These are phyloP conservation scores for Harpagus bidentatus DNA, from an alignment of 2,113 vertebrate species.

Conservation along the genomic window DNA sequence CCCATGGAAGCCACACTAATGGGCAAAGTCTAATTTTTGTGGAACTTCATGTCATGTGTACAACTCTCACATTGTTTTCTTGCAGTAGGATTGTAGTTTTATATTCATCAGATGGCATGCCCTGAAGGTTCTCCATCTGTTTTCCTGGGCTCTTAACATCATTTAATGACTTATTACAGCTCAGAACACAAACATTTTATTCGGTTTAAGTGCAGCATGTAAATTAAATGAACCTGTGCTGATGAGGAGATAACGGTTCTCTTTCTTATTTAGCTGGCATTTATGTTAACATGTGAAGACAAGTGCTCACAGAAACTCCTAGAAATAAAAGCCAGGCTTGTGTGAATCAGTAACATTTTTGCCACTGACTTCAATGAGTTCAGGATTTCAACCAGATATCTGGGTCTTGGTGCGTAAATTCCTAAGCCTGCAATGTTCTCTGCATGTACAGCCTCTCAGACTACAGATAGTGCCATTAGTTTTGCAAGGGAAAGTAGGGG, in stretches of 20 bases:
- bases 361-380: not conserved
- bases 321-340: not conserved
- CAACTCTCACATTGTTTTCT: not conserved
- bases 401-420: not conserved
- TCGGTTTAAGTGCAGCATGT: not conserved
- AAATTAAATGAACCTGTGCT: constrained; percentile 11
- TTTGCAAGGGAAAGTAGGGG: not conserved
- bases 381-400: not conserved
- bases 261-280: not conserved
- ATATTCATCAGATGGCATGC: not conserved
- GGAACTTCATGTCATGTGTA: not conserved
- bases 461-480: not conserved
- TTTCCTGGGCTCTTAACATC: constrained; percentile 31
- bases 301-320: not conserved
- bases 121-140: constrained; percentile 35
- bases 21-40: not conserved
- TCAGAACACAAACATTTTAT: constrained; percentile 8
- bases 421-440: not conserved
- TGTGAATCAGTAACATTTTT: not conserved
- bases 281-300: not conserved
- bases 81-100: not conserved
- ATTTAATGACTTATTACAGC: constrained; percentile 23
- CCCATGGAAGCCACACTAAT: not conserved
- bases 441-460: not conserved
- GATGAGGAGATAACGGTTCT: not conserved